Percentiles rank a stretch among this genome's conserved stretches.
phyloP scores from a whole-genome alignment of 2,797 vertebrate genomes.

The Rhabdophis nuchalis region DNA sequence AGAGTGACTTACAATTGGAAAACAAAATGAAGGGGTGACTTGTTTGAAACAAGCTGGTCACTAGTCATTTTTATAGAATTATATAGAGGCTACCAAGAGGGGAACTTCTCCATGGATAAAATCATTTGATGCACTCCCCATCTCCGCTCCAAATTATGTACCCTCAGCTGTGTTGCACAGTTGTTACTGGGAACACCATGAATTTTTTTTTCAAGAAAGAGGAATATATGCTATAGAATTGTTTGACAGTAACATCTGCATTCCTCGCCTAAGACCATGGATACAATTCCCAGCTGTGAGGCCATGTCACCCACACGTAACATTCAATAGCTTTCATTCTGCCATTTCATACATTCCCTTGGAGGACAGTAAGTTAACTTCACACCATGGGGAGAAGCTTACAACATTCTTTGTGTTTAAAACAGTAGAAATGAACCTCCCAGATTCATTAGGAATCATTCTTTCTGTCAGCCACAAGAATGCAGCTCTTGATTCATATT shows the following conservation, averaged over 20 bases:
- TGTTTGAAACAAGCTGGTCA: background rate
- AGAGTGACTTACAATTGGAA: background rate
- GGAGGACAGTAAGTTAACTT: background rate
- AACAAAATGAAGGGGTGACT: background rate
- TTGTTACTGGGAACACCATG: background rate
- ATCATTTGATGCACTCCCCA: background rate
- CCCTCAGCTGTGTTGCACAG: background rate
- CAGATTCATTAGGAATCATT: background rate
- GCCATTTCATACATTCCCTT: background rate
- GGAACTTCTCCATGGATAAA: background rate
- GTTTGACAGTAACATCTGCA: background rate
- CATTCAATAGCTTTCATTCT: background rate
- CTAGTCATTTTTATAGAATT: background rate
- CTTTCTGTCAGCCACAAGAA: background rate
- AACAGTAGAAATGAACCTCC: background rate
- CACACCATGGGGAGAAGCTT: background rate
- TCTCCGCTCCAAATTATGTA: background rate
- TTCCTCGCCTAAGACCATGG: background rate
- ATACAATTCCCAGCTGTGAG: background rate
- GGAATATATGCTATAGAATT: background rate
- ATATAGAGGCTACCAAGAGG: background rate
- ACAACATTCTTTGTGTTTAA: conserved; percentile 6
- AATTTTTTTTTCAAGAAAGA: background rate
- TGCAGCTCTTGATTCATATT: background rate
- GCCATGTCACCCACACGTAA: background rate